Percentiles rank a stretch among this genome's conserved stretches.
phyloP scores from a whole-genome alignment of 2,888 invertebrate genomes.

The Phyllotreta striolata region DNA sequence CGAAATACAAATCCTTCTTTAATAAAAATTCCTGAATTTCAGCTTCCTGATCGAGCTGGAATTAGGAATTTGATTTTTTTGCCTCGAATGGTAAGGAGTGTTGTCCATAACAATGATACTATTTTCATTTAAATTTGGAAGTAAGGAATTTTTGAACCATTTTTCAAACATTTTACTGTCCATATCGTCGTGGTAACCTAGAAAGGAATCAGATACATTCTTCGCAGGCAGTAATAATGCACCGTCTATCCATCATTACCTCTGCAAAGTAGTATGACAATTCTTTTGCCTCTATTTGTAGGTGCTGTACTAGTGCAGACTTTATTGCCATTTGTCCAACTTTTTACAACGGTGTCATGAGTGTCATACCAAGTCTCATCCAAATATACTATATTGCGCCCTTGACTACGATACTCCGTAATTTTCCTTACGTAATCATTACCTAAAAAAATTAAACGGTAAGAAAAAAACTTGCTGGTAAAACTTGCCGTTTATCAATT shows the following conservation, averaged over 20 bases:
- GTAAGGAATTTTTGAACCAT: constrained; percentile 37
- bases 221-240: background rate
- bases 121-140: constrained; percentile 33
- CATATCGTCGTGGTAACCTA: constrained; percentile 30
- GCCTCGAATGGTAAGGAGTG: constrained; percentile 33
- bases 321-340: background rate
- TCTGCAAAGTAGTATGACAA: background rate
- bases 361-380: constrained; percentile 41
- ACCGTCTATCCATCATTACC: background rate
- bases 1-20: background rate
- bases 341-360: constrained; percentile 1
- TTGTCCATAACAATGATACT: constrained; percentile 41
- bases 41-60: constrained; percentile 28
- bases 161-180: constrained; percentile 24
- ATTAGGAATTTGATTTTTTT: constrained; percentile 36
- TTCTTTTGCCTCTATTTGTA: background rate
- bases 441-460: background rate
- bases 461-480: background rate
- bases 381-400: constrained; percentile 19
- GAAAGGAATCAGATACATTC: background rate
- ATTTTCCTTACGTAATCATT: background rate
- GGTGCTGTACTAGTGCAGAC: background rate
- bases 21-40: constrained; percentile 38
- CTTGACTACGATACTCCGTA: background rate
- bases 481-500: too few relatives aligned